Evolutionary conservation across 2,113 vertebrate genomes (phyloP), one percentile per base, ranked within the genome.

Genomic region (Bubalus kerabau): DNA sequence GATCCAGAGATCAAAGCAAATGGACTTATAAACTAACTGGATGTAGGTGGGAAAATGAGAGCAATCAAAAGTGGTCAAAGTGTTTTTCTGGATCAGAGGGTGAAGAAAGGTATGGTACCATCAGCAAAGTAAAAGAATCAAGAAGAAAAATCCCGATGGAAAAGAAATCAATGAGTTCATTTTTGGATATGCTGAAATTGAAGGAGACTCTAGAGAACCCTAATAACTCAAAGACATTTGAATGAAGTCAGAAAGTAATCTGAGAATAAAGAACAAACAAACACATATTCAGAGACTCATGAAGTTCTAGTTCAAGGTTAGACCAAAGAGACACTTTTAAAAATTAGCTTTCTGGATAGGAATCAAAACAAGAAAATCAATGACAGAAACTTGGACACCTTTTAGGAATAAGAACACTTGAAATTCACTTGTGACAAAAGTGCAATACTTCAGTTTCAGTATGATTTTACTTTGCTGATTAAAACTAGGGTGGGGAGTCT

Each of bases 231-330:
- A 87, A 84, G 14, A 78, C 86, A 62, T 62, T 90, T 90, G 40
- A 97, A 59, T 92, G 36, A 85, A 92, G 83, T 96, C 16, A 30
- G 62, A 93, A 94, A 87, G 21, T 78, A 90, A 87, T 57, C 9
- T 43, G 24, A 92, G 62, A 97, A 92, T 71, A 71, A 97, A 91
- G 26, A 95, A 93, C 13, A 94, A 67, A 93, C 78, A 57, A 52
- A 95, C 46, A 62, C 86, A 26, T 92, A 52, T 81, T 92, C 19
- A 40, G 36, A 91, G 36, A 85, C 76, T 83, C 10, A 19, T 17
- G 26, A 91, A 85, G 30, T 92, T 91, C 89, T 76, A 87, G 36
- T 74, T 95, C 78, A 83, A 93, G 46, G 8, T 87, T 94, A 97
- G n/a, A 91, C 14, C 7, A 94, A 96, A 92, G 57, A 95, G 87